Evolutionary conservation across 2,113 vertebrate species (phyloP).

Genomic region (Cryptoleucopteryx plumbea): DNA sequence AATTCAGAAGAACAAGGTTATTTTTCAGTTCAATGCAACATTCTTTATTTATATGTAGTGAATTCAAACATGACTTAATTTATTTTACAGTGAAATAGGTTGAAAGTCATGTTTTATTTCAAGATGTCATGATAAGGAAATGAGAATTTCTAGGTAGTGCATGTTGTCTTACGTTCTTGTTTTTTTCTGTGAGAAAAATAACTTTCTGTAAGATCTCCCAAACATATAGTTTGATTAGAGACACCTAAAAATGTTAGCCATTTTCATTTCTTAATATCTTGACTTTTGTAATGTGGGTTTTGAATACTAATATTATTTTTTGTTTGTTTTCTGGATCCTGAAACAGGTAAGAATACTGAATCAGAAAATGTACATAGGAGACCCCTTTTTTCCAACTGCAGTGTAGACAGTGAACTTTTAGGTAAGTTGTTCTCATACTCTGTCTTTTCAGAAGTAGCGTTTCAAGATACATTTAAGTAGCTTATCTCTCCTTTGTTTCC

Average conservation of each 20-base stretch:
- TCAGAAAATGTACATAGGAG: constrained; percentile 33
- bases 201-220: not conserved
- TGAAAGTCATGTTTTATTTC: not conserved
- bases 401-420: constrained; percentile 70
- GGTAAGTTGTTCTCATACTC: constrained; percentile 64
- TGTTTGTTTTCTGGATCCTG: not conserved
- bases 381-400: constrained; percentile 78
- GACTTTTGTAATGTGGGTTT: not conserved
- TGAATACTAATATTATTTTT: not conserved
- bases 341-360: constrained; percentile 5
- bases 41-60: not conserved
- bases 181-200: not conserved
- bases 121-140: not conserved
- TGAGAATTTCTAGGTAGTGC: not conserved
- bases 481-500: not conserved
- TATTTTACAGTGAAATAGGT: not conserved
- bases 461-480: not conserved
- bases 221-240: not conserved
- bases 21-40: not conserved
- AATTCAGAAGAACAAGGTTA: constrained; percentile 58
- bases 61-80: not conserved
- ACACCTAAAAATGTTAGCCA: not conserved
- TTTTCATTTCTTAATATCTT: not conserved
- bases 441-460: not conserved
- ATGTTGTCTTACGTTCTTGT: not conserved